Evolutionary conservation across 2,113 vertebrate genomes (phyloP), one percentile per base, ranked within the genome.

Genomic region (Onychorhynchus coronatus): DNA sequence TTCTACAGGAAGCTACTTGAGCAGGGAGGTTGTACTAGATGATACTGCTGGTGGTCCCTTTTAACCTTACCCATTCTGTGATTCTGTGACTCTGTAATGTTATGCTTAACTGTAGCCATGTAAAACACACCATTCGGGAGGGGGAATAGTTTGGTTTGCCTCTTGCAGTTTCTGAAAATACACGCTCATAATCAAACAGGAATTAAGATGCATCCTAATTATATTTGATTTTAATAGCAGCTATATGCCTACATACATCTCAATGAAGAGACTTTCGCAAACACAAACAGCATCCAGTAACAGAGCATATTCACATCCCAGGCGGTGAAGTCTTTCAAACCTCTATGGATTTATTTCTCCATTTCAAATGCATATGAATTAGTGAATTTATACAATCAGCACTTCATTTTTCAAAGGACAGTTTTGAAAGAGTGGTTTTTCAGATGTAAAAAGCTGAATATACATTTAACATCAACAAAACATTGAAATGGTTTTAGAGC

Each of bases 91-190:
- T 61, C 24, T 46, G 12, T 27, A 68, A 61, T 4, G 24, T 33
- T 80, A 61, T 0, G 3, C 62, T 66, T 75, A 75, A 68, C 9
- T 65, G 49, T 18, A 81, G 31, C 30, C 47, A 41, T 17, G 9
- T 63, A 59, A 74, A 61, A 63, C 59, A 67, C 14, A 79, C 63
- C 47, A 14, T 25, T 93, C 47, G 75, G 30, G 24, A 52, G 11
- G n/a, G 12, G 25, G 3, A 42, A 33, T 33, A 68, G 14, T 53
- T 39, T 14, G 3, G 8, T 58, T 73, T 91, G 41, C 16, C 66
- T 93, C 88, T 50, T 77, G 71, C 11, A 66, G 24, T 88, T 91
- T 55, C 83, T 81, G 63, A 86, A 95, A 95, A 93, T 14, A 77
- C 0, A 84, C 20, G 5, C 41, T 77, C 20, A 37, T 37, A 66